phyloP scores from a whole-genome alignment of 2,113 vertebrate genomes.

The Campylomormyrus numenius region DNA sequence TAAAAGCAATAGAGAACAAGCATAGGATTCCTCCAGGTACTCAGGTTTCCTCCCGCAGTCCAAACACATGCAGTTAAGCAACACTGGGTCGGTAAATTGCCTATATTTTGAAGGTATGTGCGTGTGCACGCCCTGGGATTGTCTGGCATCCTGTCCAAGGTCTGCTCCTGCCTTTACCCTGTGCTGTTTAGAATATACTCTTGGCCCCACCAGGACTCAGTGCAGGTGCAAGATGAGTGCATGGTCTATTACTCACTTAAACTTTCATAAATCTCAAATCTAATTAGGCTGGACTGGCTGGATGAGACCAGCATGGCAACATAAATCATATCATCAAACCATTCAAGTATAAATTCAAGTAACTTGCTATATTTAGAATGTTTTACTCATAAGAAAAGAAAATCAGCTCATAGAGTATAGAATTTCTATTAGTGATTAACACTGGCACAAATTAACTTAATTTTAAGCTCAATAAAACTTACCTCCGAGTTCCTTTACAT shows the following conservation, averaged over 20 bases:
- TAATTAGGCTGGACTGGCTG: neutral
- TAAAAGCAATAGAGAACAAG: neutral
- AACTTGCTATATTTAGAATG: neutral
- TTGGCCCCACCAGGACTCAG: neutral
- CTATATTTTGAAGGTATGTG: neutral
- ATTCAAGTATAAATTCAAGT: neutral
- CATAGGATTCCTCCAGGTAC: neutral
- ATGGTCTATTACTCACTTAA: neutral
- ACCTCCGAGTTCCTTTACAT: slow-evolving; percentile 99
- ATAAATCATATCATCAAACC: neutral
- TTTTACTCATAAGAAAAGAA: neutral
- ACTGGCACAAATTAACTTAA: neutral
- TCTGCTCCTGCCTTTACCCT: neutral
- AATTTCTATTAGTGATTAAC: neutral
- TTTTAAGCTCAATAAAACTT: slow-evolving; percentile 39
- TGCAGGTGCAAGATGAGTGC: neutral
- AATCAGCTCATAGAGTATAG: neutral
- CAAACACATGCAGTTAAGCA: neutral
- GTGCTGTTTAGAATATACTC: neutral
- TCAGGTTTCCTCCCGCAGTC: neutral
- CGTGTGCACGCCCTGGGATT: neutral
- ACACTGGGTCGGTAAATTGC: neutral
- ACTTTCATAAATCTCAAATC: neutral
- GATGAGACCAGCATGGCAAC: neutral
- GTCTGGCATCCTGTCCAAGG: neutral